These are phyloP conservation scores for Sebastes vulpes DNA, from an alignment of 2,797 vertebrate genomes.

Conservation along the genomic window DNA sequence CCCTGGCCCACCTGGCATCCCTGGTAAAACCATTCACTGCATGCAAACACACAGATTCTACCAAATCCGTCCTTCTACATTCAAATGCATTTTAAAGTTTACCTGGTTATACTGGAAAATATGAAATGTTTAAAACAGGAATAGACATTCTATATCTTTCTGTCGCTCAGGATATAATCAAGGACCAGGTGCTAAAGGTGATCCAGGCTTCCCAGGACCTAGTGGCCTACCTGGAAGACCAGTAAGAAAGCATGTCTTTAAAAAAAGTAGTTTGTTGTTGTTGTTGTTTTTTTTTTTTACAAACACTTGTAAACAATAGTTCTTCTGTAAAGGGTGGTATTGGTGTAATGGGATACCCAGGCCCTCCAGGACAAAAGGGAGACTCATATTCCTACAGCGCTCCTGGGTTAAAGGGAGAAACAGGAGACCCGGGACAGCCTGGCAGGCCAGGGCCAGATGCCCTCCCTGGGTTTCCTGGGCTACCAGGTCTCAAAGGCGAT, in stretches of 20 bases:
- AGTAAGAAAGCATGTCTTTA: conserved; percentile 51
- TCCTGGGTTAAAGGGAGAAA: conserved; percentile 62
- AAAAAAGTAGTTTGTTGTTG: background rate
- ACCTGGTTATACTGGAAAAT: background rate
- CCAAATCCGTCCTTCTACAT: background rate
- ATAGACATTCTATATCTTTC: background rate
- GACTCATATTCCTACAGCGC: conserved; percentile 19
- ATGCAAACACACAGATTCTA: background rate
- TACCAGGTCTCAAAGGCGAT: conserved; percentile 66
- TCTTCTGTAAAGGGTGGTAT: conserved; percentile 59
- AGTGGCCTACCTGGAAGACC: conserved; percentile 57
- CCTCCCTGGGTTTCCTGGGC: conserved; percentile 56
- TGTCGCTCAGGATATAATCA: conserved; percentile 56
- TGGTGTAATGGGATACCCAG: conserved; percentile 64
- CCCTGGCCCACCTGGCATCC: conserved; percentile 51
- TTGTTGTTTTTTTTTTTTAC: background rate
- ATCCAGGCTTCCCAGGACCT: conserved; percentile 65
- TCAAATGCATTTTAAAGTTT: background rate
- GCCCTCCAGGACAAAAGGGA: conserved; percentile 69
- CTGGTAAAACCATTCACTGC: conserved; percentile 50
- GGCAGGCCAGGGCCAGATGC: conserved; percentile 65
- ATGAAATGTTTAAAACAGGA: background rate
- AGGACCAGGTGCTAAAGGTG: conserved; percentile 68
- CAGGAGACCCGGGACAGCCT: conserved; percentile 58
- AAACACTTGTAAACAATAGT: background rate